These are phyloP conservation scores for Anas capensis DNA, from an alignment of 2,797 vertebrate genomes.

Conservation along the genomic window DNA sequence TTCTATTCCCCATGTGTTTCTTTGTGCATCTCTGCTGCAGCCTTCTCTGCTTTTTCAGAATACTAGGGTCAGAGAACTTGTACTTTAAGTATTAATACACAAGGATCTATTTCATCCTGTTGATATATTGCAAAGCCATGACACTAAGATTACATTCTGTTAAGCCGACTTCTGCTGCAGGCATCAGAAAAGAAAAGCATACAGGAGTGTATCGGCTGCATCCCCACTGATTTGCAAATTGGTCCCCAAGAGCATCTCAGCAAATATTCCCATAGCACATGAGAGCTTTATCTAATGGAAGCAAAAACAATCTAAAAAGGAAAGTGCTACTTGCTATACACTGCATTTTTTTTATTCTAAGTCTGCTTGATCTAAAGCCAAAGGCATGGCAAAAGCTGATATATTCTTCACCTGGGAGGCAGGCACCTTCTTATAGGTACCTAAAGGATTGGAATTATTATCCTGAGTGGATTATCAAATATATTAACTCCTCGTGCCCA, in stretches of 20 bases:
- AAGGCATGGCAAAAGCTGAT: not conserved
- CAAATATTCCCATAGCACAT: not conserved
- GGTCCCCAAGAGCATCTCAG: not conserved
- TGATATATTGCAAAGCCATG: not conserved
- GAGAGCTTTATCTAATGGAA: not conserved
- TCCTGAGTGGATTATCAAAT: not conserved
- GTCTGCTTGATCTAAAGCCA: conserved; percentile 8
- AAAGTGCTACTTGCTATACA: not conserved
- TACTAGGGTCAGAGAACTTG: not conserved
- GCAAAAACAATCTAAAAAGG: not conserved
- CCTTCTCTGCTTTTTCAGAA: not conserved
- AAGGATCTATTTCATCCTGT: not conserved
- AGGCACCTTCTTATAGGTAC: not conserved
- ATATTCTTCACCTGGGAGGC: not conserved
- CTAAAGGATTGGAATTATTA: not conserved
- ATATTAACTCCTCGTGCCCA: not conserved
- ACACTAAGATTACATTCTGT: not conserved
- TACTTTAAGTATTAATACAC: not conserved
- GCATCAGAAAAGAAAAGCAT: not conserved
- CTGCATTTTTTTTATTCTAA: conserved; percentile 16
- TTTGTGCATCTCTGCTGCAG: not conserved
- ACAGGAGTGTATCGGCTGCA: not conserved
- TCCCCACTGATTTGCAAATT: conserved; percentile 14
- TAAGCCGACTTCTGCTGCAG: not conserved
- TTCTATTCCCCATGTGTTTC: not conserved